Evolutionary conservation across 2,888 invertebrate genomes (phyloP).

Genomic region (Deilephila elpenor): DNA sequence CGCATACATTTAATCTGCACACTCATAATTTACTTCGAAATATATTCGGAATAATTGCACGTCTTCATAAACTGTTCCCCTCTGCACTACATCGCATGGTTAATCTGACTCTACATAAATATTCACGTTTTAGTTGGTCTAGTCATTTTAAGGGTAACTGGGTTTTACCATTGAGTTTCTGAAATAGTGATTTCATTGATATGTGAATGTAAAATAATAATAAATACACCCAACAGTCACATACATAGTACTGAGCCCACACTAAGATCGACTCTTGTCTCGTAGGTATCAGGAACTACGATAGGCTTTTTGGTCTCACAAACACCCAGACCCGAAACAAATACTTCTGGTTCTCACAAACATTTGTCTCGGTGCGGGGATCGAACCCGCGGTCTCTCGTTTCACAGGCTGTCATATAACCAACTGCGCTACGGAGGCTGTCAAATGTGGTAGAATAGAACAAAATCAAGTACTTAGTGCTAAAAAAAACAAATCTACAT

Average conservation of each 20-base stretch:
- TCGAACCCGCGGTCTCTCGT: too few relatives aligned
- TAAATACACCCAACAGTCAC: too few relatives aligned
- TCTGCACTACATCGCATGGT: slow-evolving; percentile 10
- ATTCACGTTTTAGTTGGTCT: slow-evolving; percentile 5
- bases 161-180: neutral
- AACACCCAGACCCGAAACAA: too few relatives aligned
- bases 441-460: too few relatives aligned
- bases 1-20: neutral
- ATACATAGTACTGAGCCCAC: too few relatives aligned
- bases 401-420: too few relatives aligned
- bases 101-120: slow-evolving; percentile 22
- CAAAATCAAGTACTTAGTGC: neutral
- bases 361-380: too few relatives aligned
- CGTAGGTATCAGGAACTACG: too few relatives aligned
- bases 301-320: too few relatives aligned
- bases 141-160: neutral
- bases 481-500: neutral
- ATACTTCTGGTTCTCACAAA: too few relatives aligned
- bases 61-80: slow-evolving; percentile 18
- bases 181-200: neutral
- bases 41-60: neutral
- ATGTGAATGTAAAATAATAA: neutral
- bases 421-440: too few relatives aligned
- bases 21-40: neutral
- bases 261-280: too few relatives aligned